phyloP scores from a whole-genome alignment of 2,797 vertebrate species.

The Rousettus madagascariensis region DNA sequence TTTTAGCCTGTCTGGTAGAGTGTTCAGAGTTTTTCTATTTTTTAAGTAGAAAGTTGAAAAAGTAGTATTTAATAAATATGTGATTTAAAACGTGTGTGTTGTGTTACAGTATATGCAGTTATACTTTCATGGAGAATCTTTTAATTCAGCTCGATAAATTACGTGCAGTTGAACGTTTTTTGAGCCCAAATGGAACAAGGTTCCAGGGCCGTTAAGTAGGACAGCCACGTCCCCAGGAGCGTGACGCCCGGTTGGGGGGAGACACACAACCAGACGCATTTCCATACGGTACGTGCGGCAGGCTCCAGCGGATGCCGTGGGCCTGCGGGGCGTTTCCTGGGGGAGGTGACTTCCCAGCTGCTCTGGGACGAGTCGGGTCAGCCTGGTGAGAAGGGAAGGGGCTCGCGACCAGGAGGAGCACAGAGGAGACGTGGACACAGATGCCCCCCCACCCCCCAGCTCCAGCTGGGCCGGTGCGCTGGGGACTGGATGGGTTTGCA shows the following conservation, averaged over 20 bases:
- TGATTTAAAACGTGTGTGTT: neutral
- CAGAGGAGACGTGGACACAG: neutral
- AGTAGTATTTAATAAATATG: conserved; percentile 43
- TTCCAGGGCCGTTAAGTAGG: neutral
- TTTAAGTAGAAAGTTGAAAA: conserved; percentile 28
- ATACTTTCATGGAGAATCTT: neutral
- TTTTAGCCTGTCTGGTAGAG: neutral
- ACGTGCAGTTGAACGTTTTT: neutral
- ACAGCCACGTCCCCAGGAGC: neutral
- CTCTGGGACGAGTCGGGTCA: neutral
- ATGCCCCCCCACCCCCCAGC: too few species aligned
- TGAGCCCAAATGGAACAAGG: neutral
- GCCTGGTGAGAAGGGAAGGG: neutral
- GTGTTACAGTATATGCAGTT: neutral
- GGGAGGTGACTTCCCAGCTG: neutral
- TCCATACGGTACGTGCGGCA: neutral
- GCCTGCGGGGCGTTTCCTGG: neutral
- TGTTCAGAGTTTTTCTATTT: neutral
- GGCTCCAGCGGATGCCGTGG: neutral
- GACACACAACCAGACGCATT: neutral
- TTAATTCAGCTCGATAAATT: neutral
- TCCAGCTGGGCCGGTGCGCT: neutral
- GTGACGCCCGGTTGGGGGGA: neutral
- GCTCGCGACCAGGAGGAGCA: neutral
- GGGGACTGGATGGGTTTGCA: neutral